Evolutionary conservation across 2,888 invertebrate genomes (phyloP), one percentile per base, ranked within the genome.

Genomic region (Automeris io): DNA sequence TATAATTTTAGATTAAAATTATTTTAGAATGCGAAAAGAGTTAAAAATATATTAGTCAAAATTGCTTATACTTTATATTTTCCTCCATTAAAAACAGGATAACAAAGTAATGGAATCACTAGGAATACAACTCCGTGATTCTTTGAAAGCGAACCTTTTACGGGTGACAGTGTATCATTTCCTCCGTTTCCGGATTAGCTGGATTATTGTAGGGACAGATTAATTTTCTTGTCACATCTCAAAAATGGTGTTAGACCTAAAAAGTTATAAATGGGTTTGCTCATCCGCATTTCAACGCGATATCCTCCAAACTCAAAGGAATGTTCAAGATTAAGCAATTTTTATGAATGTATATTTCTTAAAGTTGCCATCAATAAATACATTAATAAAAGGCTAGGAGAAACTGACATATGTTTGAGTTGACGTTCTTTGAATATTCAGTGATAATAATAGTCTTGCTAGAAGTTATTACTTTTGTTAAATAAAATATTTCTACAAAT

Each of bases 131-230:
- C 24, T 41, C 24, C 26, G 21, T 35, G 24, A 35, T 38, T 38
- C 39, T 40, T 43, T 40, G 33, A 39, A 35, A 33, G 33, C 34
- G 35, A 39, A 40, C 43, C 44, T 40, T 41, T 41, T 39, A 40
- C 40, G 34, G 38, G 33, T 38, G 43, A 37, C 40, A 43, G 35
- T 39, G 37, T 34, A 33, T 39, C 40, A 42, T 43, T 42, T 31
- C 35, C 42, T 40, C 33, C 33, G 41, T 31, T 35, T 19, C 18
- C 25, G 33, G 38, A 35, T 39, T 37, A 44, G 35, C 33, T 23
- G 41, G 42, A 43, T 43, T 43, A 37, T 21, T 33, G 36, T 38
- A 29, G 29, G 12, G 31, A 18, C 22, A 39, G 40, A 42, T 42
- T 37, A 44, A 46, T 41, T 36, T 39, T 42, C 40, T 32, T 35